A percentile compares a stretch with the other conserved stretches of the same genome.
These are phyloP conservation scores for Anoncus sp. DNA, from an alignment of 2,888 invertebrate species.

Conservation along the genomic window DNA sequence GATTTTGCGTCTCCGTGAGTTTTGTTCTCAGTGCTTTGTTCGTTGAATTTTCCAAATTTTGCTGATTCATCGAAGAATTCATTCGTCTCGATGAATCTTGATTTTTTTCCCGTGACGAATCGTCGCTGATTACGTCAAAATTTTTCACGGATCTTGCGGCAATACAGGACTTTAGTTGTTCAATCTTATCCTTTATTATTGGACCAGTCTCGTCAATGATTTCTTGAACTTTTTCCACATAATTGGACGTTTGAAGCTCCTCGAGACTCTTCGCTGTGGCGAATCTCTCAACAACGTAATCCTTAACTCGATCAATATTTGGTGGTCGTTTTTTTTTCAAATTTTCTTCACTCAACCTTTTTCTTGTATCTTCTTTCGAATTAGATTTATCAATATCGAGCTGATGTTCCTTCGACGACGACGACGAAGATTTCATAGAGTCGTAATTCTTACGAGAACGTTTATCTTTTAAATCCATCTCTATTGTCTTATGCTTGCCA, in stretches of 20 bases:
- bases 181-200: slow-evolving; percentile 75
- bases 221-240: slow-evolving; percentile 77
- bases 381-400: slow-evolving; percentile 3
- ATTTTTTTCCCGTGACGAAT: slow-evolving; percentile 35
- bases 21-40: slow-evolving; percentile 51
- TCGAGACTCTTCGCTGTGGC: slow-evolving; percentile 71
- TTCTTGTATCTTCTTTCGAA: neutral
- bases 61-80: neutral
- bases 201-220: slow-evolving; percentile 76
- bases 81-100: neutral
- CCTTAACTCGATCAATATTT: slow-evolving; percentile 73
- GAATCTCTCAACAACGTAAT: slow-evolving; percentile 72
- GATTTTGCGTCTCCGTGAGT: slow-evolving; percentile 52
- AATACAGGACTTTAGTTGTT: slow-evolving; percentile 71
- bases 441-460: slow-evolving; percentile 25
- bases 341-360: neutral
- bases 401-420: slow-evolving; percentile 43
- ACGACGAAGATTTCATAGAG: neutral
- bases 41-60: neutral
- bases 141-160: slow-evolving; percentile 42
- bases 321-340: slow-evolving; percentile 56
- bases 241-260: slow-evolving; percentile 73
- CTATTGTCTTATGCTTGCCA: no score
- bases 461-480: no score
- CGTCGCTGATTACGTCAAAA: slow-evolving; percentile 5